Base-by-base conservation (phyloP, 1,140 invertebrate species). In the Saccostrea glomerata region DNA sequence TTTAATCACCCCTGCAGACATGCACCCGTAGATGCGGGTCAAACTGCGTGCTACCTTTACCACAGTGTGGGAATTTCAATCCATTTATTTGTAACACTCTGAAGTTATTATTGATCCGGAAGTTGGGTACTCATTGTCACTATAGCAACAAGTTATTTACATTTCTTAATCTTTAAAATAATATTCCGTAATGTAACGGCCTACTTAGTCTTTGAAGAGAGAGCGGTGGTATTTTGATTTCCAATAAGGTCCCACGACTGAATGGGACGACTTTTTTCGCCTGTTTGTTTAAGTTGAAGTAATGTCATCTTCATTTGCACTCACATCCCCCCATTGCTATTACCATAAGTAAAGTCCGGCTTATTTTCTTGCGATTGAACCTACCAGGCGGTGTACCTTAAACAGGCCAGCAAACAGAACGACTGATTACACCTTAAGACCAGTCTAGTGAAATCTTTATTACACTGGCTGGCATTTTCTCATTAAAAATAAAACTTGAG, bases 121-220 rank as follows among this genome's bases (percentile, higher is more conserved):
- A 30, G 70, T 25, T 77, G 70, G 70, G 25, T 12, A 77, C 25
- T 77, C 70, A 77, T 77, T 77, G 70, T 77, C 70, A 77, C 70
- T 77, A 77, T 77, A 77, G 70, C 30, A 36, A 77, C 70, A 77
- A 77, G 70, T 77, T 77, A 77, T 77, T 77, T 77, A 77, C 70
- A 77, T 77, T 77, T 77, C 70, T 77, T 77, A 77, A 77, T 77
- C 70, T 77, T 77, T 77, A 77, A 77, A 77, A 77, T 77, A 77
- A 77, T 77, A 77, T 77, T 77, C 70, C 25, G 70, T 77, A 77
- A 77, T 77, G 70, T 77, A 77, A 36, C 70, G 70, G 70, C 70
- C 25, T 77, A 77, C 70, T 77, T 77, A 25, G 70, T 25, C 70
- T 77, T 77, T 77, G 70, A 77, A 77, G 70, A 77, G 70, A 25